Conservation (phyloP, 2,113 vertebrate species). For the Poeciliopsis prolifica region DNA sequence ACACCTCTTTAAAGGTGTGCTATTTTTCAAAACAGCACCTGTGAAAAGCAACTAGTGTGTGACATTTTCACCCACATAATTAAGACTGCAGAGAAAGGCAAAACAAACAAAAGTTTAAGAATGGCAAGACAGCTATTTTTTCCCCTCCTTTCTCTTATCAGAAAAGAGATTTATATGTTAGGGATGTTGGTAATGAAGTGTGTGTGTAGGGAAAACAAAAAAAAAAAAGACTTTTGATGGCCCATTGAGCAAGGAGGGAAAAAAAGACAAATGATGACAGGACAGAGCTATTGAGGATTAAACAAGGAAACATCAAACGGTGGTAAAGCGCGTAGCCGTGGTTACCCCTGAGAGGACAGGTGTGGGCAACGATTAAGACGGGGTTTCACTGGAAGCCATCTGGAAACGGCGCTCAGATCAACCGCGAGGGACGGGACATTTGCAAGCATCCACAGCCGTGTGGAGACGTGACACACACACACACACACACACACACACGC, state of each 20-base stretch:
- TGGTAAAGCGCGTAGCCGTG: slow-evolving; percentile 42
- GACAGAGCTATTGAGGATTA: slow-evolving; percentile 38
- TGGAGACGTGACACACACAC: slow-evolving; percentile 13
- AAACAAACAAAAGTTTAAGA: slow-evolving; percentile 54
- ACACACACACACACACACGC: neutral
- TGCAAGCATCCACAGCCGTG: slow-evolving; percentile 41
- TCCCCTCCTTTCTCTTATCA: neutral
- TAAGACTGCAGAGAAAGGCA: slow-evolving; percentile 27
- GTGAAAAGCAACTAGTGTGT: slow-evolving; percentile 26
- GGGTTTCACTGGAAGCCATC: slow-evolving; percentile 72
- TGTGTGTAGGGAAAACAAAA: slow-evolving; percentile 19
- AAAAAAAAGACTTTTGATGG: neutral
- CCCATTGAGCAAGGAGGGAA: neutral
- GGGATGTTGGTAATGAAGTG: slow-evolving; percentile 10
- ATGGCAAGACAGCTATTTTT: slow-evolving; percentile 36
- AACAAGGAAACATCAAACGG: slow-evolving; percentile 57
- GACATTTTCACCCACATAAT: slow-evolving; percentile 65
- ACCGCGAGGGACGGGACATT: slow-evolving; percentile 64
- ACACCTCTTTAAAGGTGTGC: slow-evolving; percentile 23
- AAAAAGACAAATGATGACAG: slow-evolving; percentile 25
- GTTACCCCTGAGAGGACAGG: slow-evolving; percentile 71
- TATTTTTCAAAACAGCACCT: slow-evolving; percentile 29
- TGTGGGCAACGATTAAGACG: slow-evolving; percentile 76
- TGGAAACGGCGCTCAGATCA: slow-evolving; percentile 68
- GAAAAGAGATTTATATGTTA: neutral